Evolutionary conservation across 2,888 invertebrate species (phyloP), one percentile per base, ranked within the genome.

Genomic region (Pseudococcus viburni): DNA sequence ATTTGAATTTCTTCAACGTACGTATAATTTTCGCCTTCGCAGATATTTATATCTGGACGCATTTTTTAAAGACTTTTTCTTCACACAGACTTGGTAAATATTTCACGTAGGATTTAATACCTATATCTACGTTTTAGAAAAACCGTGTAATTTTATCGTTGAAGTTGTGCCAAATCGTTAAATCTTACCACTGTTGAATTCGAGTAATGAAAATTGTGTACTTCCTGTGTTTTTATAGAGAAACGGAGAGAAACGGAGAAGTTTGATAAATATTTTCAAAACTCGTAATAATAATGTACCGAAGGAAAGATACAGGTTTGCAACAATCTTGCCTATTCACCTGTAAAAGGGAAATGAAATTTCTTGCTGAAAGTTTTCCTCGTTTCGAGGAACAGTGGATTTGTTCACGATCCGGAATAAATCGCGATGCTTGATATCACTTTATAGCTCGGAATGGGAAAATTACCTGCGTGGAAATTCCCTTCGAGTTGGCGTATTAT

Each of bases 161-260:
- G 68, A 73, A 9, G 33, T n/a, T 33, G 68, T 73, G 68, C 68
- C 68, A 73, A 73, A 73, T 73, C 68, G 68, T 73, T 73, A 73
- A 73, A 73, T 73, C 64, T 55, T 55, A 55, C 19, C 8, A 59
- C 19, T 73, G 68, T 73, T 73, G 26, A 73, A 73, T 73, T 73
- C n/a, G 59, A 19, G 19, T 19, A 59, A 59, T 59, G 59, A 11
- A 59, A 59, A 59, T 59, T 19, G 26, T 26, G 6, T 73, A 73
- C 33, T 73, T 73, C 33, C 33, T 73, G 33, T 26, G 68, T 73
- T 9, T 33, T 19, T 5, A 12, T 19, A 12, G 5, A 22, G 19
- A 64, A 19, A 1, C 19, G 0, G 59, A 22, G 19, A 64, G 15
- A 64, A 22, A 33, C 26, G n/a, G n/a, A 33, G 1, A 33, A 33